Base-by-base conservation (phyloP, 2,113 vertebrate species). In the Pedetes capensis region DNA sequence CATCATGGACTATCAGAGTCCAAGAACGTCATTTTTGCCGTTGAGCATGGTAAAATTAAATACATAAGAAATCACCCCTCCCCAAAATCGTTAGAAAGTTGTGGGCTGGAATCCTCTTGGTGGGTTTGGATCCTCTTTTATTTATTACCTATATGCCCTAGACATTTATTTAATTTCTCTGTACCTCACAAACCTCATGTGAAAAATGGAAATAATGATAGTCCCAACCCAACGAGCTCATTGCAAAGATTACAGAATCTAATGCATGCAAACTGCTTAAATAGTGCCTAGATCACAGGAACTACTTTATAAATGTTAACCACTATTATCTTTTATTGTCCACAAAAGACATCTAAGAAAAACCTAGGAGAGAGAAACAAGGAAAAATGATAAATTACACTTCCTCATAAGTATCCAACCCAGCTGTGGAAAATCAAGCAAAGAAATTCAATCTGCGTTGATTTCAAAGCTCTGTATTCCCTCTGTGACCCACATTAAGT, bases 371-470 rank as follows among this genome's bases (percentile, higher is more conserved):
- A 87, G 39, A 42, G n/a, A 74, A 87, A 57, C 72, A 55, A 89
- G 61, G 53, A 66, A 83, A 66, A 87, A n/a, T 44, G 61, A 47
- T 10, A 84, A 51, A 66, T 49, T 37, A 44, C 3, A 78, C 2
- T 37, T 95, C 59, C 27, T 87, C 47, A 12, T 4, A 44, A 61
- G 18, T 80, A 37, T 87, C 69, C 42, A 49, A 75, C 57, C 69
- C 80, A 94, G n/a, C 88, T 93, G 57, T 83, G 44, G 37, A 61
- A 91, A 92, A 75, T 87, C 85, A 94, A 68, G 53, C 53, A 44
- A 86, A 86, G 55, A 91, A 69, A 51, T 34, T 44, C 6, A 37
- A 16, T 92, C 76, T 76, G 7, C 29, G 14, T 63, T 66, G 49
- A 47, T 85, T 82, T 93, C 90, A 93, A 87, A 79, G 59, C 39